These are phyloP conservation scores for Rhaphigaster nebulosa DNA, from an alignment of 2,888 invertebrate species.

Conservation along the genomic window DNA sequence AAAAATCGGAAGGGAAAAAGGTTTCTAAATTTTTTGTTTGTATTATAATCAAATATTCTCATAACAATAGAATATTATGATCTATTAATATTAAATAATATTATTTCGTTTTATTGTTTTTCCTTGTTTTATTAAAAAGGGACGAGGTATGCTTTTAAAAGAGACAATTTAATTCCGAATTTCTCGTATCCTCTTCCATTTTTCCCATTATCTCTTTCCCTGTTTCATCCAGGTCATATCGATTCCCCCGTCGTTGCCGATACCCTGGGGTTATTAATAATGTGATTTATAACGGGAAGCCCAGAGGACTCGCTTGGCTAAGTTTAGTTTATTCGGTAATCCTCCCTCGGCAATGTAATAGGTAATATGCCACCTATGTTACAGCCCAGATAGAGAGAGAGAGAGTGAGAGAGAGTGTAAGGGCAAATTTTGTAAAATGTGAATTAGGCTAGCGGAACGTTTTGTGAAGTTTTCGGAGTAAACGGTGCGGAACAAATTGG, in stretches of 20 bases:
- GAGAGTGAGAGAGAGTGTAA: background rate
- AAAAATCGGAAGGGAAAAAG: too few relatives aligned
- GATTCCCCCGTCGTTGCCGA: background rate
- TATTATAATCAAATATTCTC: too few relatives aligned
- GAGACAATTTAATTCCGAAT: background rate
- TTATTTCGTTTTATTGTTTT: background rate
- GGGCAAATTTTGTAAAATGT: conserved; percentile 38
- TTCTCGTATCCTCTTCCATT: background rate
- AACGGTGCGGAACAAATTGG: conserved; percentile 58
- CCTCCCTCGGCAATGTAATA: background rate
- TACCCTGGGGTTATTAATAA: background rate
- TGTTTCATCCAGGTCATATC: background rate
- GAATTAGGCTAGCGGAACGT: conserved; percentile 43
- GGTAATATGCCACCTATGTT: conserved; percentile 3
- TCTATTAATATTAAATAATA: too few relatives aligned
- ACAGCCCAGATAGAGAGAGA: background rate
- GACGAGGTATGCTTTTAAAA: background rate
- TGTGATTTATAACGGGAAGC: background rate
- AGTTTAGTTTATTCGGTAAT: conserved; percentile 12
- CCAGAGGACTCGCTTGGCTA: background rate
- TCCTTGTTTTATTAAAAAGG: too few relatives aligned
- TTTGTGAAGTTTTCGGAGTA: conserved; percentile 47
- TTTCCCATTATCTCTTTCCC: background rate
- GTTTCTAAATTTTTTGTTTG: too few relatives aligned
- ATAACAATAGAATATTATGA: too few relatives aligned